Evolutionary conservation across 2,888 invertebrate genomes (phyloP).

Genomic region (Palloptera scutellata): DNA sequence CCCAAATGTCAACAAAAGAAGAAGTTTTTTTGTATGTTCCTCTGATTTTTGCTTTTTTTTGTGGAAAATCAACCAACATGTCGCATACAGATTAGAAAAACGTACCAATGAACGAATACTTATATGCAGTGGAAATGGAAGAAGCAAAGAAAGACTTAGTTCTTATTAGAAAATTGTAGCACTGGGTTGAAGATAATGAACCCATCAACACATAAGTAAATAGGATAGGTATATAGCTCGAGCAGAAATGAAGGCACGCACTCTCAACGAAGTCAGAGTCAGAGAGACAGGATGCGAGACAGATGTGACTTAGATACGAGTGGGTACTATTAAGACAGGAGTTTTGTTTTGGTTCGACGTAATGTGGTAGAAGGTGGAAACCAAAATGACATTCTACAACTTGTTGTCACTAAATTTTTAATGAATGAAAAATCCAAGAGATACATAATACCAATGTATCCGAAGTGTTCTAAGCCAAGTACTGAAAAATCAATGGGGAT

Average conservation of each 20-base stretch:
- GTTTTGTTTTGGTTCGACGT: constrained; percentile 19
- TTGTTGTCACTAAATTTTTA: constrained; percentile 38
- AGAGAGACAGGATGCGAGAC: not conserved
- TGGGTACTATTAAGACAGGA: constrained; percentile 15
- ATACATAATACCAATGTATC: too few relatives aligned
- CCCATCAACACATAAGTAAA: constrained; percentile 20
- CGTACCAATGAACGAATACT: not conserved
- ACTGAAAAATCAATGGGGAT: too few relatives aligned
- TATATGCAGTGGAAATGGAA: constrained; percentile 13
- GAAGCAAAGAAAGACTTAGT: constrained; percentile 18
- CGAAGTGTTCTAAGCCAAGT: not conserved
- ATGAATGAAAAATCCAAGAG: constrained; percentile 32
- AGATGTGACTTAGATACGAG: constrained; percentile 6
- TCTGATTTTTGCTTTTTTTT: not conserved
- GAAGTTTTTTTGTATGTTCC: not conserved
- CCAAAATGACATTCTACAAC: too few relatives aligned
- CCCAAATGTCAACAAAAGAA: constrained; percentile 52
- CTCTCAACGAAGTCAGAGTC: not conserved
- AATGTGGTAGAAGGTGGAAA: not conserved
- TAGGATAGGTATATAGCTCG: constrained; percentile 3
- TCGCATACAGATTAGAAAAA: constrained; percentile 47
- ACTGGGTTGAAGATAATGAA: constrained; percentile 37
- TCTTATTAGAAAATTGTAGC: constrained; percentile 37
- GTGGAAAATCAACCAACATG: constrained; percentile 32
- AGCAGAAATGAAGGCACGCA: not conserved